Evolutionary conservation across 1,140 invertebrate genomes (phyloP).

Genomic region (Pinna nobilis): DNA sequence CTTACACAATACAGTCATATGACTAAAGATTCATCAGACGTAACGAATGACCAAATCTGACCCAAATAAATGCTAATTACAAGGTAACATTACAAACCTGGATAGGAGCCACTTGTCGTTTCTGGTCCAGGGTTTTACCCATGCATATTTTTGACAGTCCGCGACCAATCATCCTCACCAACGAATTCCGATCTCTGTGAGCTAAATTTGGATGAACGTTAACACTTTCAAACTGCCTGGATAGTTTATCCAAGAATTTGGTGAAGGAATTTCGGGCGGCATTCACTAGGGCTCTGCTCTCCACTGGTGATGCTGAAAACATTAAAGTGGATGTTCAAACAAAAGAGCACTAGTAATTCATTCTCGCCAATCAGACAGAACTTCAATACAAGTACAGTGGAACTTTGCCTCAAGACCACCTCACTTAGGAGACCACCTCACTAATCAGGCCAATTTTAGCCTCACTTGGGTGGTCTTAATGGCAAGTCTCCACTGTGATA

Average conservation of each 20-base stretch:
- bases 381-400: background rate
- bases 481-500: too few species aligned
- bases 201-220: constrained; percentile 45
- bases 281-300: constrained; percentile 59
- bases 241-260: constrained; percentile 61
- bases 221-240: constrained; percentile 56
- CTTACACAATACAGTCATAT: background rate
- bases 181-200: constrained; percentile 58
- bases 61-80: background rate
- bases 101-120: constrained; percentile 48
- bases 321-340: background rate
- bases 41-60: background rate
- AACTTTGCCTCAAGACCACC: background rate
- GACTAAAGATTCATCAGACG: background rate
- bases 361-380: background rate
- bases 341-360: background rate
- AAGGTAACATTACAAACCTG: constrained; percentile 41
- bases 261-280: constrained; percentile 65
- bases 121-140: constrained; percentile 44
- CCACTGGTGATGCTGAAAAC: constrained; percentile 33
- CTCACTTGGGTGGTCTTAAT: too few species aligned
- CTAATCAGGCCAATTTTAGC: too few species aligned
- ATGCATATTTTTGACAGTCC: constrained; percentile 47
- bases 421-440: background rate
- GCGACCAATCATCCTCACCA: constrained; percentile 54